Evolutionary conservation across 1,140 invertebrate species (phyloP).

Genomic region (Proctacanthus coquilletti): DNA sequence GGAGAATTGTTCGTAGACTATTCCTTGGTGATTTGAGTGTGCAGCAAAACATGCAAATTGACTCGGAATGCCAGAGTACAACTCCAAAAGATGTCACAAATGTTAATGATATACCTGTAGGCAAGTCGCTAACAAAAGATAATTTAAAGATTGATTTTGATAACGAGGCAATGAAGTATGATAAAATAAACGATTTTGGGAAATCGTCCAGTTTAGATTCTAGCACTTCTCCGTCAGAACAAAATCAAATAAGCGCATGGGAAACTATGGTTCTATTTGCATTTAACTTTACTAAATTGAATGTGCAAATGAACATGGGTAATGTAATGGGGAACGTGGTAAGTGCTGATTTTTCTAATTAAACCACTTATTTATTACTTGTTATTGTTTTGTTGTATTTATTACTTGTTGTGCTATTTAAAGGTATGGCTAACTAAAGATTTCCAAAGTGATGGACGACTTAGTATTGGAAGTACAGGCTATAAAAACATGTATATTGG

Average conservation of each 20-base stretch:
- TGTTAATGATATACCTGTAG: too few species aligned
- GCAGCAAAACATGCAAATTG: too few species aligned
- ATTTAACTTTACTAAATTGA: slow-evolving; percentile 85
- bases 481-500: slow-evolving; percentile 87
- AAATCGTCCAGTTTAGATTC: slow-evolving; percentile 25
- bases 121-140: too few species aligned
- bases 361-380: neutral
- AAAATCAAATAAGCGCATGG: slow-evolving; percentile 52
- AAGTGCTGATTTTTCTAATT: slow-evolving; percentile 23
- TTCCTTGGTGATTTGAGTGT: slow-evolving; percentile 81
- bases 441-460: slow-evolving; percentile 73
- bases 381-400: neutral
- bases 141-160: neutral
- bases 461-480: slow-evolving; percentile 86
- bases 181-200: slow-evolving; percentile 36
- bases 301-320: slow-evolving; percentile 98
- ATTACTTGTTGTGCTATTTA: too few species aligned
- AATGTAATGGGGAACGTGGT: slow-evolving; percentile 96
- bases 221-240: slow-evolving; percentile 22
- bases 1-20: slow-evolving; percentile 78
- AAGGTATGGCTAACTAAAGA: slow-evolving; percentile 73
- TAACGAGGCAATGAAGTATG: slow-evolving; percentile 9
- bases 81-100: too few species aligned
- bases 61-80: too few species aligned
- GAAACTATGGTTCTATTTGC: slow-evolving; percentile 91